Base-by-base conservation (phyloP, 1,140 invertebrate species). In the Tetraneura akinire region DNA sequence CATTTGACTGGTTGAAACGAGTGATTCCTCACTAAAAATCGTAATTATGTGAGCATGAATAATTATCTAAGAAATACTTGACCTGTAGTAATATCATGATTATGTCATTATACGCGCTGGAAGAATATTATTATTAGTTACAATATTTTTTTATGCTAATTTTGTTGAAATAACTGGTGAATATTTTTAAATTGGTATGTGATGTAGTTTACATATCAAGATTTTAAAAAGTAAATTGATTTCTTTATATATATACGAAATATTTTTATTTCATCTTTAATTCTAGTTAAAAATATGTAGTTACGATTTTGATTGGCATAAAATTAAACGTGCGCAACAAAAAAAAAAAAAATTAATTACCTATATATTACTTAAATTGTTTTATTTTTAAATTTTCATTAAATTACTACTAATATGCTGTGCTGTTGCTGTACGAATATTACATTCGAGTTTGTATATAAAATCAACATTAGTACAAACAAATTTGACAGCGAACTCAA, bases 391-490 rank as follows among this genome's bases (percentile, higher is more conserved):
- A 45, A n/a, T 32, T 66, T 18, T 66, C 37, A 45, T 42, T 18
- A 66, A 66, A 66, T 66, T 66, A 42, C 64, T 66, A 37, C 32
- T 8, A 4, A 66, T n/a, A 21, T 66, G 11, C 62, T 64, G 62
- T n/a, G n/a, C n/a, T n/a, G n/a, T n/a, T n/a, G n/a, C n/a, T n/a
- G n/a, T n/a, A n/a, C n/a, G n/a, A n/a, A n/a, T n/a, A n/a, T n/a
- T n/a, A n/a, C 62, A 11, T 37, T 37, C 32, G 18, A 64, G 16
- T 64, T 64, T 37, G 62, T 21, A n/a, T 21, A 37, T 32, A 37
- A n/a, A 66, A 42, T 29, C 62, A 5, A 21, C n/a, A 45, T 42
- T n/a, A 66, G 64, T 66, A 66, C 21, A 21, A 66, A 66, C 64
- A 45, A 66, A 32, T 66, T 66, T 66, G 64, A 21, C 37, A n/a